Base-by-base conservation (phyloP, 2,888 invertebrate genomes). In the Troides oblongomaculatus region DNA sequence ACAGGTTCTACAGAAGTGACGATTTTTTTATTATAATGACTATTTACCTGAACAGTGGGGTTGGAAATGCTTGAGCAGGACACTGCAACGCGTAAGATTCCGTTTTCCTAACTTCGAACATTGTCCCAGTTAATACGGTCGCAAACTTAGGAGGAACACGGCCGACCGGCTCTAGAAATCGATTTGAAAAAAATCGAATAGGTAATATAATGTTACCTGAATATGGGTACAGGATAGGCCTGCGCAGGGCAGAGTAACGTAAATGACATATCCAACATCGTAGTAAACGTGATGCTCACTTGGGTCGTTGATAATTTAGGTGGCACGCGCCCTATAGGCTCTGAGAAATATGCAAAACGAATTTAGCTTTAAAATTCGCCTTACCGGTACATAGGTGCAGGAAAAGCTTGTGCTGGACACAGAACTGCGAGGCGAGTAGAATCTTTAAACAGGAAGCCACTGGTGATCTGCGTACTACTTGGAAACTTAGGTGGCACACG, bases 241-340 rank as follows among this genome's bases (percentile, higher is more conserved):
- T 96, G 96, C 70, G 95, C 95, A 64, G 95, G 95, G 83, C 96
- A 96, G 77, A 94, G 92, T 74, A 96, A 93, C 66, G 95, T 93
- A 75, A 94, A 89, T 76, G 87, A 77, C 39, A 82, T 79, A 73
- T 85, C 90, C 75, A 84, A 77, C 67, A 81, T 87, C 72, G 95
- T 93, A 78, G 94, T 93, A 85, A 94, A 95, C 92, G 94, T 94
- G 77, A 90, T 93, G 71, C 94, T 93, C 75, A 88, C 86, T 86
- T 89, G 88, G 71, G 83, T 80, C 64, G 87, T 85, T 50, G 91
- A 86, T 74, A 89, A 83, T 82, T 87, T 90, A 74, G 89, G 88
- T 78, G 89, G 88, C 78, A 89, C 89, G 73, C 87, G 88, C 79
- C 89, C 88, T 87, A 88, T 86, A 57, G 88, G 89, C 85, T 89